These are phyloP conservation scores for Pseudochromis fuscus DNA, from an alignment of 2,797 vertebrate genomes.

Conservation along the genomic window DNA sequence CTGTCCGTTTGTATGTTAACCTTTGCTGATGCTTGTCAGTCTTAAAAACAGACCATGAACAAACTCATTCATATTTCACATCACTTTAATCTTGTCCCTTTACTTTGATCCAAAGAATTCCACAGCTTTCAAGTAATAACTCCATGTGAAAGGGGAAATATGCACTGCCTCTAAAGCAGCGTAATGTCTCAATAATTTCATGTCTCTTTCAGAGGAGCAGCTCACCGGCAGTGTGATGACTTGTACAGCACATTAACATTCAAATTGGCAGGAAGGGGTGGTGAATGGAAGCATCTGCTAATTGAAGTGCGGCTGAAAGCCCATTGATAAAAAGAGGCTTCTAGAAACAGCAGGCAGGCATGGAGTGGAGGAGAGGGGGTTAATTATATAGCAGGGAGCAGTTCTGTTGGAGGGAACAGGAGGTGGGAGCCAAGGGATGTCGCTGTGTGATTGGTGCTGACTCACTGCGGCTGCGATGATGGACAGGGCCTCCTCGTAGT, in stretches of 20 bases:
- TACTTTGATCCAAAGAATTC: constrained; percentile 75
- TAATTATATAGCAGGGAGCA: constrained; percentile 79
- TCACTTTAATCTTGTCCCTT: constrained; percentile 71
- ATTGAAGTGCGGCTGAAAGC: constrained; percentile 84
- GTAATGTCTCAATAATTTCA: constrained; percentile 77
- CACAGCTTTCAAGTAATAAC: constrained; percentile 68
- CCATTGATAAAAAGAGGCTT: constrained; percentile 83
- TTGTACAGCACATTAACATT: constrained; percentile 82
- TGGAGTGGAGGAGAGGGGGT: constrained; percentile 73
- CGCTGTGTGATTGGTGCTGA: constrained; percentile 74
- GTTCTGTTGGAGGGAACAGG: constrained; percentile 57
- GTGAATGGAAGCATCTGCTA: constrained; percentile 88
- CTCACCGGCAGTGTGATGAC: constrained; percentile 77
- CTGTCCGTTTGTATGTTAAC: constrained; percentile 55
- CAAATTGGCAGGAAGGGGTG: constrained; percentile 86
- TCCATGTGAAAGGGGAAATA: constrained; percentile 75
- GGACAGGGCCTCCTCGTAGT: constrained; percentile 90
- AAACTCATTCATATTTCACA: constrained; percentile 50
- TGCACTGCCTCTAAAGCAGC: constrained; percentile 64
- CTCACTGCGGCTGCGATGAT: constrained; percentile 88
- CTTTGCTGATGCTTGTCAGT: constrained; percentile 36
- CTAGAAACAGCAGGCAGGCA: constrained; percentile 72
- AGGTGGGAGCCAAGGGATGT: constrained; percentile 68
- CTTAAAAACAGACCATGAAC: constrained; percentile 43
- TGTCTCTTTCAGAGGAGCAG: constrained; percentile 77